Percentiles rank a stretch among this genome's conserved stretches.
Evolutionary conservation across 1,140 invertebrate species (phyloP).

Genomic region (Vollenhovia emeryi): DNA sequence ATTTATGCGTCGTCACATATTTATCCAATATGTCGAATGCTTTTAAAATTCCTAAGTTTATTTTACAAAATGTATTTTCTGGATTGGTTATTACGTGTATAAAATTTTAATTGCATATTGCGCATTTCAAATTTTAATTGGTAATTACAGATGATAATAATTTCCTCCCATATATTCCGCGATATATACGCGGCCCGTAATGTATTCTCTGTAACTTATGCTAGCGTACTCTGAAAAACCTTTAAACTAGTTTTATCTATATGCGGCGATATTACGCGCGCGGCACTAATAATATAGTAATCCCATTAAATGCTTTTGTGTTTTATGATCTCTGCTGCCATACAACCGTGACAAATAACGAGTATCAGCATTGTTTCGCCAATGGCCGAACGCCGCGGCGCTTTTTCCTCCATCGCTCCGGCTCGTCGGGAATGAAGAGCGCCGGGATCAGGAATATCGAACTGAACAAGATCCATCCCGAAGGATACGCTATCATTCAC

Average conservation of each 20-base stretch:
- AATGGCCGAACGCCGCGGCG: not conserved
- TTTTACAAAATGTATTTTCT: slow-evolving; percentile 55
- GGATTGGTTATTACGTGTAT: slow-evolving; percentile 45
- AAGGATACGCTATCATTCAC: not conserved
- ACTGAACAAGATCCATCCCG: not conserved
- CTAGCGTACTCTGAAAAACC: slow-evolving; percentile 18
- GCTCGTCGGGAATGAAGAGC: not conserved
- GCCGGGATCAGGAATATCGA: not conserved
- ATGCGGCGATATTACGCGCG: not conserved
- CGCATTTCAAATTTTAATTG: slow-evolving; percentile 60
- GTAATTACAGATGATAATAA: slow-evolving; percentile 60
- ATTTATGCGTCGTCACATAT: slow-evolving; percentile 42
- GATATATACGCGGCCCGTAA: slow-evolving; percentile 20
- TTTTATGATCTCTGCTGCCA: not conserved
- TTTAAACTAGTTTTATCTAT: slow-evolving; percentile 32
- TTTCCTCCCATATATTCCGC: slow-evolving; percentile 44
- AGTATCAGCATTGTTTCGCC: not conserved
- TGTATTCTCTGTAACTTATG: slow-evolving; percentile 55
- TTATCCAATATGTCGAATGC: slow-evolving; percentile 36
- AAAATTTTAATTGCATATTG: slow-evolving; percentile 61
- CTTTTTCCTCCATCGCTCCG: not conserved
- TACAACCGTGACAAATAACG: not conserved
- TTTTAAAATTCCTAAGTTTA: slow-evolving; percentile 51
- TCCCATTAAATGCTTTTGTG: not conserved
- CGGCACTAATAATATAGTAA: slow-evolving; percentile 21